These are phyloP conservation scores for Oscheius sp. DNA, from an alignment of 2,888 invertebrate species.

Conservation along the genomic window DNA sequence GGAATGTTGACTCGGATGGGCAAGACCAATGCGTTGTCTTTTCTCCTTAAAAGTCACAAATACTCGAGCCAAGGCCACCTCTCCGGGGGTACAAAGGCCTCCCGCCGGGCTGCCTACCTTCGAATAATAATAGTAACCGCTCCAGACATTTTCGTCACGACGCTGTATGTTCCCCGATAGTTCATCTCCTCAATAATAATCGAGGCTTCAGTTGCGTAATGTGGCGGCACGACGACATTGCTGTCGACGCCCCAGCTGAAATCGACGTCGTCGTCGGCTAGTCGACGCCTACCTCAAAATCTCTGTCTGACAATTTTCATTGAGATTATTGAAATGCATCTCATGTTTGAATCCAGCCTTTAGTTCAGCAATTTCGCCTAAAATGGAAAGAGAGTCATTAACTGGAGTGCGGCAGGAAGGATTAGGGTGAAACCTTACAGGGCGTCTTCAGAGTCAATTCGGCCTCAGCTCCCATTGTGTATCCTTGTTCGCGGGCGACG, in stretches of 20 bases:
- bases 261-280: neutral
- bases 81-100: slow-evolving; percentile 5
- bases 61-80: slow-evolving; percentile 27
- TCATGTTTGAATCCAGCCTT: slow-evolving; percentile 74
- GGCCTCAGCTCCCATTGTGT: slow-evolving; percentile 74
- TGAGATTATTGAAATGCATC: slow-evolving; percentile 73
- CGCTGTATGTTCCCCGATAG: slow-evolving; percentile 74
- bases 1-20: slow-evolving; percentile 69
- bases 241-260: slow-evolving; percentile 76
- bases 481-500: slow-evolving; percentile 71
- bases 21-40: slow-evolving; percentile 69
- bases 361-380: slow-evolving; percentile 74
- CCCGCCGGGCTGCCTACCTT: slow-evolving; percentile 49
- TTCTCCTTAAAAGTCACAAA: slow-evolving; percentile 51
- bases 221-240: slow-evolving; percentile 74
- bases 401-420: neutral
- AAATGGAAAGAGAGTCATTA: slow-evolving; percentile 29
- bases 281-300: slow-evolving; percentile 58
- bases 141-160: slow-evolving; percentile 71
- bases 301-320: slow-evolving; percentile 73
- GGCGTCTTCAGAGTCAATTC: slow-evolving; percentile 76
- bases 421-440: slow-evolving; percentile 57
- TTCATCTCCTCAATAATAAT: slow-evolving; percentile 76
- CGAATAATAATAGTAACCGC: slow-evolving; percentile 65
- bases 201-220: slow-evolving; percentile 74